phyloP scores from a whole-genome alignment of 2,888 invertebrate species.

The Himalopsyche japonica region DNA sequence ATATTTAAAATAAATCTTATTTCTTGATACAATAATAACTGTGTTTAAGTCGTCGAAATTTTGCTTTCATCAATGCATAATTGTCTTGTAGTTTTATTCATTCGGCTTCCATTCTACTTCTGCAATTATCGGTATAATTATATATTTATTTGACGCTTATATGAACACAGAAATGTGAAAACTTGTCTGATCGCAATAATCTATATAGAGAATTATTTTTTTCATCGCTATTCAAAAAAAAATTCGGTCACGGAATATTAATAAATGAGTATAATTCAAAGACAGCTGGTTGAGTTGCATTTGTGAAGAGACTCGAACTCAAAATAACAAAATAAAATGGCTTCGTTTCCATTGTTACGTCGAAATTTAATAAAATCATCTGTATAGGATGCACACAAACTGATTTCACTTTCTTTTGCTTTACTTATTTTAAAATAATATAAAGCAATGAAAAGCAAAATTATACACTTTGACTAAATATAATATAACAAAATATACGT shows the following conservation, averaged over 20 bases:
- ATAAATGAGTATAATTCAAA: not conserved
- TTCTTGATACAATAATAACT: not conserved
- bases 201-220: no score
- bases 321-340: not conserved
- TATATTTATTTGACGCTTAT: not conserved
- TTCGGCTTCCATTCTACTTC: not conserved
- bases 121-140: not conserved
- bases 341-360: not conserved
- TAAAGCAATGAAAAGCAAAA: no score
- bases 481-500: no score
- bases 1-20: not conserved
- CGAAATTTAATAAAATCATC: not conserved
- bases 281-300: not conserved
- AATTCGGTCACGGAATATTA: not conserved
- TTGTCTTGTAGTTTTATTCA: not conserved
- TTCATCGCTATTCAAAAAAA: not conserved
- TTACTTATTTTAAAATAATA: no score
- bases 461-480: no score
- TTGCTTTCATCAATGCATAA: no score
- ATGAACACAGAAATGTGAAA: not conserved
- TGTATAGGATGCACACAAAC: not conserved
- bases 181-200: not conserved
- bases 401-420: not conserved
- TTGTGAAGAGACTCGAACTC: not conserved
- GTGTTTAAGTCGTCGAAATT: no score